Evolutionary conservation across 1,140 invertebrate genomes (phyloP).

Genomic region (Phortica variegata): DNA sequence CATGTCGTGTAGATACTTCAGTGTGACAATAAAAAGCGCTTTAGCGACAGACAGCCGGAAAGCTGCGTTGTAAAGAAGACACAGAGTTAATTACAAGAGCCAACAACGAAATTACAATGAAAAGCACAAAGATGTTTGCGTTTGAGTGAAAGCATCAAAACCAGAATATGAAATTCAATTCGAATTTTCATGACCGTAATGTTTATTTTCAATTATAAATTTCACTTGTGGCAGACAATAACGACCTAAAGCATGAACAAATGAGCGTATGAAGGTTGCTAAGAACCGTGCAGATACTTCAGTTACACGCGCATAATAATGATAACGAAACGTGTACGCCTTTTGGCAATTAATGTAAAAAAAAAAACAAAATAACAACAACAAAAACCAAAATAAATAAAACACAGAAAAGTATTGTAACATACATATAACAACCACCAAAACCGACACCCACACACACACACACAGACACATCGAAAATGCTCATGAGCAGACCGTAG

Average conservation of each 20-base stretch:
- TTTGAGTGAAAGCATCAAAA: neutral
- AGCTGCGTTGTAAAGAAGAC: too few species aligned
- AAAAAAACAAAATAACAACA: slow-evolving; percentile 36
- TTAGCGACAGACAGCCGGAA: too few species aligned
- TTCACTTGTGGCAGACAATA: slow-evolving; percentile 21
- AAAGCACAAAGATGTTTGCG: neutral
- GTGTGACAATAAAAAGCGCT: too few species aligned
- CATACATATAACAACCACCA: neutral
- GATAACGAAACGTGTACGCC: slow-evolving; percentile 16
- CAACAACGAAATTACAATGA: neutral
- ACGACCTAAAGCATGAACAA: neutral
- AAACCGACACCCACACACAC: neutral
- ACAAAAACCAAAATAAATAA: slow-evolving; percentile 14
- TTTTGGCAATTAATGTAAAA: slow-evolving; percentile 46
- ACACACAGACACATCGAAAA: too few species aligned
- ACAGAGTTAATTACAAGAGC: too few species aligned
- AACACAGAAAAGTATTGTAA: neutral
- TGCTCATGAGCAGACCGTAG: too few species aligned
- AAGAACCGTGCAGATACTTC: too few species aligned
- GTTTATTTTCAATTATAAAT: slow-evolving; percentile 50
- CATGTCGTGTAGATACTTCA: neutral
- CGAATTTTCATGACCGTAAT: slow-evolving; percentile 31
- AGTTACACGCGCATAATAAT: neutral
- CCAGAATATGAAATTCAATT: slow-evolving; percentile 7
- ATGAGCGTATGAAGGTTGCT: too few species aligned